Evolutionary conservation across 2,797 vertebrate genomes (phyloP), one percentile per base, ranked within the genome.

Genomic region (Euphonia xanthogaster): DNA sequence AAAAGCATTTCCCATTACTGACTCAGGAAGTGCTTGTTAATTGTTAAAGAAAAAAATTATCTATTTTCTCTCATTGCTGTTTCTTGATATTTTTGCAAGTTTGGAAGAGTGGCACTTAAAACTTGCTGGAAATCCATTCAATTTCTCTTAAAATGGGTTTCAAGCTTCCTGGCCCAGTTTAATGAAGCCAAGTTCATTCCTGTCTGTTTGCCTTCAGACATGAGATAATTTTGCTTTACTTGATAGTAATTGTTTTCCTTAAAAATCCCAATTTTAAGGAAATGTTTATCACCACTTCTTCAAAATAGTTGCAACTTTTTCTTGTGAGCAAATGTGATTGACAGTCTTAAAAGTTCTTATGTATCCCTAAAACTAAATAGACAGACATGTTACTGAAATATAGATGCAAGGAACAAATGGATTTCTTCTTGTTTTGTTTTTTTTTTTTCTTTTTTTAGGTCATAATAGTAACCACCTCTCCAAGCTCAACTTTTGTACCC

Each of bases 391-490:
- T 47, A 20, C 61, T 88, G 75, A 61, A 62, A 45, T 53, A 71
- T 22, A 65, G 53, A 61, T 39, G 16, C 65, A 17, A 87, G 74
- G 91, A 85, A 76, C 84, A 81, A 92, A 91, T 90, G 39, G 86
- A 88, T 71, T 85, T 78, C 83, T 90, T 57, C 11, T 87, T 88
- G 17, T 84, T 91, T 18, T 82, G 42, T 55, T 27, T 81, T 51
- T 51, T 53, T 47, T 44, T 30, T 44, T 35, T 39, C 8, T 93
- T 75, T 84, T 94, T 86, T 50, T 96, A 99, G 99, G 99, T 99
- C 88, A 99, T 99, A 93, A 99, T 99, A 68, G 99, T 99, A 86
- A 99, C 99, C 10, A 99, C 99, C 10, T 99, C 99, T 91, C 99
- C 99, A n/a, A 99, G 99, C 96, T 99, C 99, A 86, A 99, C 98